Base-by-base conservation (phyloP, 2,113 vertebrate species). In the Colaptes auratus region DNA sequence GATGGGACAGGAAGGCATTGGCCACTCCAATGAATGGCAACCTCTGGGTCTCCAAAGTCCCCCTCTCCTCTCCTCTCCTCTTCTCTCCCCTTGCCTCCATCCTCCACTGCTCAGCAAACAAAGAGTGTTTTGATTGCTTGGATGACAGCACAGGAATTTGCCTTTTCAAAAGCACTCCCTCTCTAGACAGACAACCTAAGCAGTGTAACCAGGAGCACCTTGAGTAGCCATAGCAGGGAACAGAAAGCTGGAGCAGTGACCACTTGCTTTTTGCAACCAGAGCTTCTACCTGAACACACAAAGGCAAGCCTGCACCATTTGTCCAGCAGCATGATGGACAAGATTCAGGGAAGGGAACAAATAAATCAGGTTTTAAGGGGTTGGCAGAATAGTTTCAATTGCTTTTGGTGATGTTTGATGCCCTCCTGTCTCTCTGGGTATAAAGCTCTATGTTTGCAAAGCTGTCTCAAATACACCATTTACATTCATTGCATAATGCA, bases 61-160 rank as follows among this genome's bases (percentile, higher is more conserved):
- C 36, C 36, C 36, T 39, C 36, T 39, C 36, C 36, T 39, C 36
- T 72, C 80, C 58, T 89, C 50, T 72, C 80, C 58, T 89, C 50
- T 52, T 15, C 15, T 85, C 18, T 46, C 71, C 72, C 2, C 0
- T 36, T 36, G 36, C 36, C 85, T 88, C 82, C 75, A 66, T 83
- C 65, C 80, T 90, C 86, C 55, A 71, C 48, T 0, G 0, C 44
- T 94, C 82, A 0, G 7, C 85, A 92, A 94, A 95, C 82, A 95
- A 95, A 83, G 91, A 88, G 7, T 94, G 93, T 88, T 96, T 92
- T 95, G 91, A 91, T 94, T 95, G 64, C 90, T 92, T 93, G 93
- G 86, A 93, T 95, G 89, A 86, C 89, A 94, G 89, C 90, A 96
- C 88, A 95, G 87, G 89, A 93, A 96, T 96, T 91, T 65, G 65